Base-by-base conservation (phyloP, 2,113 vertebrate species). In the Microtus montanus region DNA sequence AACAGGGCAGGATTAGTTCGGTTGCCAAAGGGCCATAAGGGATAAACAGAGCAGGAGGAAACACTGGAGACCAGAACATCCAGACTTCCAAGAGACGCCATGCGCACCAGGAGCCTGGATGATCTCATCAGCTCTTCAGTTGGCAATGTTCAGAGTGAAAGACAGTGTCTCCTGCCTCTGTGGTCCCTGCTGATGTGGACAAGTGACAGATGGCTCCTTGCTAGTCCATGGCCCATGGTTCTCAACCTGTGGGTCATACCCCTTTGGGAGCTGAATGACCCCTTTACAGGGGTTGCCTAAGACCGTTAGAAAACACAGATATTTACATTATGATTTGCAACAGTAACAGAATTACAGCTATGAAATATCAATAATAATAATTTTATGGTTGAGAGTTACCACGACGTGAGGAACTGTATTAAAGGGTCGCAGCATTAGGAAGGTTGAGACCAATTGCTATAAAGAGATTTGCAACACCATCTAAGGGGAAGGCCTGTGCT, bases 111-210 rank as follows among this genome's bases (percentile, higher is more conserved):
- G 38, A 74, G 52, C 15, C 89, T 78, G 89, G 84, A 33, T 74
- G 84, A 33, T 74, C 78, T 85, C 84, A 80, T 92, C 75, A 38
- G 2, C 63, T 87, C n/a, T 66, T 90, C 41, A 74, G 86, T 68
- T 73, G 52, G 90, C 85, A 52, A 41, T 49, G 49, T 93, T 77
- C 73, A 35, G 61, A 96, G 68, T 33, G 80, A 91, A 89, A 75
- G 49, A 82, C 33, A 49, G 9, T 35, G 54, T 61, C 80, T 33
- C n/a, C 41, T 87, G 61, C 71, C 26, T 79, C 58, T 79, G 26
- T 91, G 75, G 68, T 7, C 17, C n/a, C 79, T 73, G 14, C 41
- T 44, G 44, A 44, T 44, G 44, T 44, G 44, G 44, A 44, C 44
- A 44, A 44, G 44, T 44, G 44, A 44, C 44, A 44, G 44, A 44